Base-by-base conservation (phyloP, 2,113 vertebrate genomes). In the Callospermophilus lateralis region DNA sequence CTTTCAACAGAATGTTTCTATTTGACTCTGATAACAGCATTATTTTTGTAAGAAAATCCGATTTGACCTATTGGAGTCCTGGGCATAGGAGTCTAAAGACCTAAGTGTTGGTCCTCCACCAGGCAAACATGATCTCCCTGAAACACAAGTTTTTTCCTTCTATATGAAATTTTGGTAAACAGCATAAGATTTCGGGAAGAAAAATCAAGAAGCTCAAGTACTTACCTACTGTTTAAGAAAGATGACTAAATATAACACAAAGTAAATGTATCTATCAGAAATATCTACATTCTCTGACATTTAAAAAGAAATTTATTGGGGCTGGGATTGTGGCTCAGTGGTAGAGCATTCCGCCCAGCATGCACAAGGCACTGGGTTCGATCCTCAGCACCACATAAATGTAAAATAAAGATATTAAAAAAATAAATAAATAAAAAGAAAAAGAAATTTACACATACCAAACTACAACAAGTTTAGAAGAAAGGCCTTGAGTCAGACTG, bases 161-260 rank as follows among this genome's bases (percentile, higher is more conserved):
- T 65, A 4, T 24, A 58, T 48, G n/a, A 42, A 95, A 90, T 58
- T 89, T 28, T 65, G 13, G 48, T 86, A 19, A 55, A 51, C 20
- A 8, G 67, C 26, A 84, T 1, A 51, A 9, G 16, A 89, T 86
- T 84, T 45, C 2, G 88, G 78, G 24, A 89, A 90, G 37, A 94
- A 90, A 91, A 94, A 94, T 58, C 30, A 94, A 88, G 51, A 73
- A 76, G 39, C n/a, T 95, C 72, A 91, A 96, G 39, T 68, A 92
- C 17, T 30, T 53, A 22, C 12, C 34, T 65, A 34, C 55, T 83
- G 12, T 45, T 96, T 80, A 39, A 74, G 84, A 96, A 90, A 89
- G 58, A 81, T 68, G 73, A 88, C 67, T 26, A 85, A 95, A 13
- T 28, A 28, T 42, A 90, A 93, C 17, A 48, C 58, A 94, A 90